Evolutionary conservation across 2,113 vertebrate species (phyloP).

Genomic region (Laticauda colubrina): DNA sequence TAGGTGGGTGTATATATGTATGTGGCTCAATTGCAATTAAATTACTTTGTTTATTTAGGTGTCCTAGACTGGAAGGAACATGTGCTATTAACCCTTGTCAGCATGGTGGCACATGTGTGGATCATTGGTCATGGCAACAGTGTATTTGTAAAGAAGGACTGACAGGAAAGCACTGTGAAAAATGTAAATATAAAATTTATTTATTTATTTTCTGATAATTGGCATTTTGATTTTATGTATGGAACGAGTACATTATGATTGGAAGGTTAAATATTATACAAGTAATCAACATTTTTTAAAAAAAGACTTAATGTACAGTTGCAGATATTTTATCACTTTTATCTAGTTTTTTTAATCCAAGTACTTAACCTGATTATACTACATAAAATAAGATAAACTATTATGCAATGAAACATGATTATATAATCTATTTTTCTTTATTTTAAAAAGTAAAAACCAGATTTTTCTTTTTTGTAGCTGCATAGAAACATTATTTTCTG

Average conservation of each 20-base stretch:
- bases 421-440: neutral
- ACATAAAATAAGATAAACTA: neutral
- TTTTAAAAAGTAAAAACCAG: neutral
- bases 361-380: neutral
- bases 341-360: neutral
- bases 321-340: neutral
- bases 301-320: neutral
- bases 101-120: slow-evolving; percentile 87
- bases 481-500: neutral
- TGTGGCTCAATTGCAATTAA: neutral
- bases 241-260: neutral
- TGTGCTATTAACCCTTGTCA: slow-evolving; percentile 85
- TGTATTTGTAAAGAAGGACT: slow-evolving; percentile 88
- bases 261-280: neutral
- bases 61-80: slow-evolving; percentile 88
- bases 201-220: too few species aligned
- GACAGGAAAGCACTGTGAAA: slow-evolving; percentile 91
- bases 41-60: slow-evolving; percentile 72
- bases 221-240: neutral
- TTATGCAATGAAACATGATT: neutral
- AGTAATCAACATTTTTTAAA: neutral
- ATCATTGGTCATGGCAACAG: slow-evolving; percentile 96
- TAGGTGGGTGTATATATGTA: neutral
- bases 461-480: neutral
- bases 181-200: slow-evolving; percentile 74